Evolutionary conservation across 2,888 invertebrate genomes (phyloP).

Genomic region (Tachina fera): DNA sequence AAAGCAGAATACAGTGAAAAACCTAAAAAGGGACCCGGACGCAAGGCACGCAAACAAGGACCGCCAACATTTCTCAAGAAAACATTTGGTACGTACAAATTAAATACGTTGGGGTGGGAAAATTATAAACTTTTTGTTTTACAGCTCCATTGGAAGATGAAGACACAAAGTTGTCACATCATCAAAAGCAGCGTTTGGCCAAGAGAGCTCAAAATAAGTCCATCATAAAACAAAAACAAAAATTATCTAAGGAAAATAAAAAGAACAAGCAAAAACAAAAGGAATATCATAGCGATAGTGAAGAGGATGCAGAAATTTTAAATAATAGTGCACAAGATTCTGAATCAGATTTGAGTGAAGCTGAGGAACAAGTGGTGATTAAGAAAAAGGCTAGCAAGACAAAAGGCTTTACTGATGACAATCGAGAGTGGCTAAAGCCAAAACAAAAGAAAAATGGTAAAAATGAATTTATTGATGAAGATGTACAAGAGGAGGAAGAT

Average conservation of each 20-base stretch:
- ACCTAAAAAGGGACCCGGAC: conserved; percentile 92
- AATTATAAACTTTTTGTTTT: neutral
- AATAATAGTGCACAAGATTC: conserved; percentile 61
- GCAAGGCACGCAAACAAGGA: conserved; percentile 93
- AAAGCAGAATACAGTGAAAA: conserved; percentile 92
- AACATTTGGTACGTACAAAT: conserved; percentile 78
- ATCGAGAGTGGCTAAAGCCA: conserved; percentile 88
- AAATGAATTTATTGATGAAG: conserved; percentile 77
- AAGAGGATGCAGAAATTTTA: conserved; percentile 77
- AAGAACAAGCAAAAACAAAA: conserved; percentile 73
- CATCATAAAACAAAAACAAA: conserved; percentile 77
- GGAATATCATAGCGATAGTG: conserved; percentile 79
- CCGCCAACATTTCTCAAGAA: conserved; percentile 86
- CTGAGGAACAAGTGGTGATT: conserved; percentile 68
- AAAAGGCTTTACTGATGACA: conserved; percentile 88
- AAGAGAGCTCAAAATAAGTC: conserved; percentile 85
- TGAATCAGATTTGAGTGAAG: conserved; percentile 72
- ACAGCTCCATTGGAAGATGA: conserved; percentile 84
- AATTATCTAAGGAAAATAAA: conserved; percentile 63
- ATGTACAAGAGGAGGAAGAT: conserved; percentile 76
- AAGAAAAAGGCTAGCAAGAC: conserved; percentile 44
- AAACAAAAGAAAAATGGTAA: conserved; percentile 80
- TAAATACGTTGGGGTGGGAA: neutral
- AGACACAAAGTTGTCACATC: conserved; percentile 87
- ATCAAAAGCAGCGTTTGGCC: conserved; percentile 87